Percentiles rank a stretch among this genome's conserved stretches.
Evolutionary conservation across 2,113 vertebrate species (phyloP).

Genomic region (Planiliza haematocheilus): DNA sequence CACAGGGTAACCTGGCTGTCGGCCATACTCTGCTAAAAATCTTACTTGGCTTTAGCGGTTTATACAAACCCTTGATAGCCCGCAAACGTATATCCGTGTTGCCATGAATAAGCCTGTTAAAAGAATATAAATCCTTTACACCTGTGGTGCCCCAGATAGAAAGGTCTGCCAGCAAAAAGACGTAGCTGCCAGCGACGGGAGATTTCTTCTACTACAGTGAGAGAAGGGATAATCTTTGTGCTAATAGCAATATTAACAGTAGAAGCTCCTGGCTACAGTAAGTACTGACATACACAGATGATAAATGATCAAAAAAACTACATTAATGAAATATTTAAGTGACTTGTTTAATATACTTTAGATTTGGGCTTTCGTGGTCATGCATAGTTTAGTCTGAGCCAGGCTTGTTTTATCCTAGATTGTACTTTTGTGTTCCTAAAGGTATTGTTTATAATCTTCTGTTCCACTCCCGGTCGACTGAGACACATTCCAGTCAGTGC

Average conservation of each 20-base stretch:
- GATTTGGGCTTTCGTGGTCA: too few species aligned
- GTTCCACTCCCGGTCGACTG: too few species aligned
- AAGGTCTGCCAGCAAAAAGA: slow-evolving; percentile 55
- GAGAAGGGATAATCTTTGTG: slow-evolving; percentile 38
- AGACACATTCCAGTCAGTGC: too few species aligned
- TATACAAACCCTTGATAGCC: slow-evolving; percentile 52
- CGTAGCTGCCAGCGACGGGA: slow-evolving; percentile 47
- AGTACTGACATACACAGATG: neutral
- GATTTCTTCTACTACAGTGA: slow-evolving; percentile 42
- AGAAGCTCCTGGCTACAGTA: slow-evolving; percentile 8
- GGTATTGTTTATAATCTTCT: too few species aligned
- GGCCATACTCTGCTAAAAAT: slow-evolving; percentile 40
- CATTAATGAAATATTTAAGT: neutral
- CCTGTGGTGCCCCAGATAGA: slow-evolving; percentile 64
- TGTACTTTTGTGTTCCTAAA: too few species aligned
- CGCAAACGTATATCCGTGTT: slow-evolving; percentile 47
- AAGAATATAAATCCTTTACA: slow-evolving; percentile 62
- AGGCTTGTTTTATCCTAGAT: neutral
- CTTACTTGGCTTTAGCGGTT: slow-evolving; percentile 46
- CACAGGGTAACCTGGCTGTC: slow-evolving; percentile 38
- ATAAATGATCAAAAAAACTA: neutral
- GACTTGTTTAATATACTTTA: neutral
- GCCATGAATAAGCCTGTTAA: slow-evolving; percentile 65
- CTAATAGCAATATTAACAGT: slow-evolving; percentile 15
- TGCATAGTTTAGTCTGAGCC: neutral